phyloP scores from a whole-genome alignment of 2,797 vertebrate genomes.

The Serranus cabrilla region DNA sequence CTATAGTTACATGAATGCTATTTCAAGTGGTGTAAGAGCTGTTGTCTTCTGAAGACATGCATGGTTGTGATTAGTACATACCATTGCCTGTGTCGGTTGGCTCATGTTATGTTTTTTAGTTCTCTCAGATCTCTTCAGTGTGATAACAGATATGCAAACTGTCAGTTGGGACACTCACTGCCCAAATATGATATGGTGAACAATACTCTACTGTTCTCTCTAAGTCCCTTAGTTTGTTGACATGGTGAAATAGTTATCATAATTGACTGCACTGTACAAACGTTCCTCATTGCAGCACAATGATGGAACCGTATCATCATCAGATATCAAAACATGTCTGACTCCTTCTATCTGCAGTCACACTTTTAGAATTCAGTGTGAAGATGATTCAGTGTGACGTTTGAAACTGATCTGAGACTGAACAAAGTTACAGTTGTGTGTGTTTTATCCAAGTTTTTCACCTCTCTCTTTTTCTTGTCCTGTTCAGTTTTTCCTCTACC shows the following conservation, averaged over 20 bases:
- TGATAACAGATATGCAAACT: neutral
- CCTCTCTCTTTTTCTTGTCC: neutral
- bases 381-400: neutral
- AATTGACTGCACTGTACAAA: neutral
- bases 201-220: neutral
- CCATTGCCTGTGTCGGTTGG: neutral
- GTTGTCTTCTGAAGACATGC: neutral
- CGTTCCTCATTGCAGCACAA: neutral
- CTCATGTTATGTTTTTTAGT: neutral
- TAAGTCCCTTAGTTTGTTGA: neutral
- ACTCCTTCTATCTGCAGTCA: neutral
- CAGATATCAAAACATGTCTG: neutral
- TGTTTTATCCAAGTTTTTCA: conserved; percentile 11
- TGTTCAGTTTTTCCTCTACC: neutral
- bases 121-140: neutral
- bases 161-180: neutral
- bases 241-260: neutral
- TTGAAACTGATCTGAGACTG: neutral
- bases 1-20: neutral
- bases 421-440: neutral
- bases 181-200: neutral
- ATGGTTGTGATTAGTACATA: neutral
- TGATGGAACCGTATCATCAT: neutral
- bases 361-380: neutral
- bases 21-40: neutral